A percentile compares a stretch with the other conserved stretches of the same genome.
These are phyloP conservation scores for Cephus pygmeus DNA, from an alignment of 2,888 invertebrate species.

Conservation along the genomic window DNA sequence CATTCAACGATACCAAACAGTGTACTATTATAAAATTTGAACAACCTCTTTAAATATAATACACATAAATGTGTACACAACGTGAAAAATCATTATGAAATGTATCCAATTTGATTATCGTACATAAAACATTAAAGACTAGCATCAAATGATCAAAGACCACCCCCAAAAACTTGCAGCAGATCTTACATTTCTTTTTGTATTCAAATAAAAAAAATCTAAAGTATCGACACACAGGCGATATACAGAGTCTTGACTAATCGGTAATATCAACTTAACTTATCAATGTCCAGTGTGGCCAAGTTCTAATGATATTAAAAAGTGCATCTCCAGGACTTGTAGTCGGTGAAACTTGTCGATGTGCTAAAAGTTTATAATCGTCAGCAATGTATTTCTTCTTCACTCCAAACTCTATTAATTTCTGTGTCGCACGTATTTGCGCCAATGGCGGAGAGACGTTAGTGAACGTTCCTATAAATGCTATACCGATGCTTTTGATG, in stretches of 20 bases:
- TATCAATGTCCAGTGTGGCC: conserved; percentile 72
- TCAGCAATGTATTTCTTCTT: conserved; percentile 70
- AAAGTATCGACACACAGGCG: background rate
- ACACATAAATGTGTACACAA: background rate
- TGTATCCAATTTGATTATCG: background rate
- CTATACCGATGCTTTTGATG: conserved; percentile 75
- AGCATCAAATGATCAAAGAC: background rate
- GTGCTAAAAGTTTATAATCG: conserved; percentile 77
- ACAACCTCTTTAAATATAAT: background rate
- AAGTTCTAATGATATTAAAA: conserved; percentile 73
- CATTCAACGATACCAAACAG: background rate
- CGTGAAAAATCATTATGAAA: background rate
- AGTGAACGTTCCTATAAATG: conserved; percentile 79
- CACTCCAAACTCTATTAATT: conserved; percentile 74
- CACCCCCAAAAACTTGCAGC: background rate
- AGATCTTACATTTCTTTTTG: background rate
- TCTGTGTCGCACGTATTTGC: conserved; percentile 71
- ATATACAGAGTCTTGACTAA: background rate
- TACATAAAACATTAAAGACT: background rate
- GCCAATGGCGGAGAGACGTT: conserved; percentile 50
- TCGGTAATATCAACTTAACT: background rate
- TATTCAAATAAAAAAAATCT: background rate
- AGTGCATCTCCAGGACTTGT: conserved; percentile 77
- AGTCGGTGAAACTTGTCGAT: conserved; percentile 75
- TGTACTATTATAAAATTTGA: background rate